Percentiles rank a stretch among this genome's conserved stretches.
Evolutionary conservation across 2,797 vertebrate species (phyloP).

Genomic region (Tokudaia tokunoshimensis): DNA sequence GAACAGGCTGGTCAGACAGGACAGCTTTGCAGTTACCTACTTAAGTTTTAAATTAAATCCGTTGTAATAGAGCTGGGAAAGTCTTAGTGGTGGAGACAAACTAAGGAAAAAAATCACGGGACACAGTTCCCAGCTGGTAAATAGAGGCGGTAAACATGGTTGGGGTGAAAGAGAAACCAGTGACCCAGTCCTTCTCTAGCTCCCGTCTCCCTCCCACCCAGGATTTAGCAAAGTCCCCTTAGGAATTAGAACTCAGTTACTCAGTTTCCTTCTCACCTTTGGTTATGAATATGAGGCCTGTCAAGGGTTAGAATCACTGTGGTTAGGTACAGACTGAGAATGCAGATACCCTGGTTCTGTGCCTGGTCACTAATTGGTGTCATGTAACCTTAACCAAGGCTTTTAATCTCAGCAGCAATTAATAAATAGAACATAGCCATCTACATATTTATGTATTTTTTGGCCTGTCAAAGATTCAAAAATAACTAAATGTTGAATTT

Average conservation of each 20-base stretch:
- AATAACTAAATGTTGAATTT: conserved; percentile 19
- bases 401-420: conserved; percentile 1
- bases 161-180: background rate
- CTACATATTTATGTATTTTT: background rate
- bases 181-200: background rate
- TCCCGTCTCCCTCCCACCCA: background rate
- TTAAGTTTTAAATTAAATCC: conserved; percentile 33
- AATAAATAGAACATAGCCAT: conserved; percentile 48
- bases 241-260: background rate
- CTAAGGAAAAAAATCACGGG: background rate
- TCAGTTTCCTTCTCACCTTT: conserved; percentile 29
- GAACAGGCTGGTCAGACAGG: background rate
- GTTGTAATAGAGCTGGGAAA: conserved; percentile 1
- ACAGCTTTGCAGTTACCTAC: conserved; percentile 1
- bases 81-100: conserved; percentile 19
- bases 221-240: background rate
- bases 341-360: background rate
- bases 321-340: background rate
- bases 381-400: background rate
- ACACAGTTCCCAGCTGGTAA: background rate
- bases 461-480: conserved; percentile 29
- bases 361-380: conserved; percentile 58
- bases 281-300: background rate
- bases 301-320: background rate
- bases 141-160: background rate